Percentiles rank a stretch among this genome's conserved stretches.
These are phyloP conservation scores for Trachelus iudaicus DNA, from an alignment of 2,888 invertebrate genomes.

Conservation along the genomic window DNA sequence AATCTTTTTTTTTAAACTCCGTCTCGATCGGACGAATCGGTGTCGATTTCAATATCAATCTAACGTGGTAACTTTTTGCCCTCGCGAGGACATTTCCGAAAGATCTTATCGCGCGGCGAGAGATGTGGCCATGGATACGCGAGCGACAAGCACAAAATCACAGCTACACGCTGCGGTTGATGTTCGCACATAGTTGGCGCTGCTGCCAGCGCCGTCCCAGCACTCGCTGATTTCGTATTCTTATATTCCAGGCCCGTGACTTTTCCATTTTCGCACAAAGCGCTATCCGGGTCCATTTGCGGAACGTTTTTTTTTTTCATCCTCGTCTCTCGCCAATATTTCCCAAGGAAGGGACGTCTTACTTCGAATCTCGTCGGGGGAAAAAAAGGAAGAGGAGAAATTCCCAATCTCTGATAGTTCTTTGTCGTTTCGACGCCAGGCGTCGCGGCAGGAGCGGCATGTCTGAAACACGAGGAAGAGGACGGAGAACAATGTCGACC, in stretches of 20 bases:
- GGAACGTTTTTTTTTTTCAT: slow-evolving; percentile 16
- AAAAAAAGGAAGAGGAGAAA: background rate
- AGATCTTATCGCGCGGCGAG: slow-evolving; percentile 10
- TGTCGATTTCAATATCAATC: slow-evolving; percentile 7
- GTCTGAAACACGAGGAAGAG: background rate
- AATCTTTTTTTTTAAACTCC: background rate
- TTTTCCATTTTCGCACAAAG: slow-evolving; percentile 52
- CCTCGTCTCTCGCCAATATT: slow-evolving; percentile 13
- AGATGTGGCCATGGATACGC: background rate
- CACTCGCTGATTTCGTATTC: slow-evolving; percentile 23
- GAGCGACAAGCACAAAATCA: background rate
- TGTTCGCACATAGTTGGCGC: background rate
- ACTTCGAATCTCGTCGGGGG: background rate
- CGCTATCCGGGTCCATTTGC: slow-evolving; percentile 40
- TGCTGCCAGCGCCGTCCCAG: slow-evolving; percentile 1
- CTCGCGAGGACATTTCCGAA: background rate
- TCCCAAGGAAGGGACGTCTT: slow-evolving; percentile 3
- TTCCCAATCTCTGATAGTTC: slow-evolving; percentile 7
- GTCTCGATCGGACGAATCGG: background rate
- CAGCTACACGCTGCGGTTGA: background rate
- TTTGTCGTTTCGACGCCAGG: background rate
- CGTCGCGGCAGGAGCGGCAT: background rate
- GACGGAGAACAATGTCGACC: background rate
- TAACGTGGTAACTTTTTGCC: slow-evolving; percentile 6
- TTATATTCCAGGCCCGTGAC: slow-evolving; percentile 45